These are phyloP conservation scores for Esox masquinongy DNA, from an alignment of 2,797 vertebrate species.

Conservation along the genomic window DNA sequence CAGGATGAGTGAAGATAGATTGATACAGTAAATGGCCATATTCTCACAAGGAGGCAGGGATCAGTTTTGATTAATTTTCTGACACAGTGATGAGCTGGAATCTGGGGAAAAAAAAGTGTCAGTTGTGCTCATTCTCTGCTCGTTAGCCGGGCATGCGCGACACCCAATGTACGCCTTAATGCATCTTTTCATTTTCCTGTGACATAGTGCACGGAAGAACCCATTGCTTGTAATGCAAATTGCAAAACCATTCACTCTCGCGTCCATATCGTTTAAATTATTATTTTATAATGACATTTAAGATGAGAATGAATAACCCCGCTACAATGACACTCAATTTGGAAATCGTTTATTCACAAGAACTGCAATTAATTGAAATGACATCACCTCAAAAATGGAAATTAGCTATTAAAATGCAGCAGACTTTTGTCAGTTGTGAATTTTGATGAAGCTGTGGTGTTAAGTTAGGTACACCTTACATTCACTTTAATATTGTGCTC, in stretches of 20 bases:
- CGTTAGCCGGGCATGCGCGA: slow-evolving; percentile 44
- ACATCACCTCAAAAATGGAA: slow-evolving; percentile 68
- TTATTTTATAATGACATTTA: slow-evolving; percentile 65
- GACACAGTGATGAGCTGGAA: slow-evolving; percentile 60
- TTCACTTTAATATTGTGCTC: too few relatives aligned
- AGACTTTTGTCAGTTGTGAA: slow-evolving; percentile 42
- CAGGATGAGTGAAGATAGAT: slow-evolving; percentile 42
- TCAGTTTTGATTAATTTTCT: slow-evolving; percentile 76
- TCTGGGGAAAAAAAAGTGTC: slow-evolving; percentile 43
- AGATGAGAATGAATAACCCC: slow-evolving; percentile 68
- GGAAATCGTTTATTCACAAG: slow-evolving; percentile 51
- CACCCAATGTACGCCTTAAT: slow-evolving; percentile 40
- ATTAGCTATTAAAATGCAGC: slow-evolving; percentile 60
- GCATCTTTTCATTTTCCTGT: slow-evolving; percentile 64
- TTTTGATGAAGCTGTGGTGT: slow-evolving; percentile 45
- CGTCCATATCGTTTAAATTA: slow-evolving; percentile 64
- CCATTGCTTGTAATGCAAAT: slow-evolving; percentile 66
- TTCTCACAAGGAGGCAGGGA: slow-evolving; percentile 66
- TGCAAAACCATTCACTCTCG: slow-evolving; percentile 55
- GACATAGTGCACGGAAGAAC: slow-evolving; percentile 43
- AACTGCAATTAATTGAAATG: slow-evolving; percentile 63
- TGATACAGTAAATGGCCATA: slow-evolving; percentile 68
- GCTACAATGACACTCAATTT: slow-evolving; percentile 54
- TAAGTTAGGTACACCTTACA: slow-evolving; percentile 28
- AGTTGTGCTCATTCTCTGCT: slow-evolving; percentile 54